Percentiles rank a stretch among this genome's conserved stretches.
phyloP scores from a whole-genome alignment of 2,888 invertebrate species.

The Synanthedon andrenaeformis region DNA sequence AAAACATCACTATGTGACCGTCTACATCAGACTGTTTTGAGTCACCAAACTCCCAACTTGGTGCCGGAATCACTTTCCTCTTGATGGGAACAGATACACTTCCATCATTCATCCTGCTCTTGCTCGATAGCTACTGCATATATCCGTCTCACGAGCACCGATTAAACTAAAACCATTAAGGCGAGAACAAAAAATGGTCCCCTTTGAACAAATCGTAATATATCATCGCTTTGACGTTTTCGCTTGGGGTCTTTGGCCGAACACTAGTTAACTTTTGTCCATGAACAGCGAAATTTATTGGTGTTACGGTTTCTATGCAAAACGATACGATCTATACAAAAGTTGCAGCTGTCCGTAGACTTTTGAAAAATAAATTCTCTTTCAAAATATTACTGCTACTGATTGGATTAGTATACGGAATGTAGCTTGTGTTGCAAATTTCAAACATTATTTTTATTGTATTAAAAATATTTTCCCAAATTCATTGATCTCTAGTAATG shows the following conservation, averaged over 20 bases:
- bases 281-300: slow-evolving; percentile 53
- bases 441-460: no score
- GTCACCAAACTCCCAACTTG: slow-evolving; percentile 45
- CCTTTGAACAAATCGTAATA: slow-evolving; percentile 68
- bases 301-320: slow-evolving; percentile 39
- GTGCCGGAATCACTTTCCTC: slow-evolving; percentile 51
- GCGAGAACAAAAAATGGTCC: slow-evolving; percentile 69
- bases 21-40: slow-evolving; percentile 54
- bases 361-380: no score
- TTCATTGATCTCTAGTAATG: no score
- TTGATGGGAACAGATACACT: slow-evolving; percentile 57
- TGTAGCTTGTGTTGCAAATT: no score
- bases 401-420: no score
- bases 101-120: slow-evolving; percentile 26
- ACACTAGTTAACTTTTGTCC: slow-evolving; percentile 46
- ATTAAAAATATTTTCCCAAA: no score
- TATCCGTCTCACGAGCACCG: slow-evolving; percentile 21
- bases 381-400: no score
- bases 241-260: slow-evolving; percentile 37
- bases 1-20: slow-evolving; percentile 29
- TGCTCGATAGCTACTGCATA: slow-evolving; percentile 9
- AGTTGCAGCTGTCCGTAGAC: slow-evolving; percentile 4
- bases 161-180: slow-evolving; percentile 67
- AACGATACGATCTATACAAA: slow-evolving; percentile 7
- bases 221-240: slow-evolving; percentile 66